Percentiles rank a stretch among this genome's conserved stretches.
Evolutionary conservation across 2,888 invertebrate species (phyloP).

Genomic region (Sialis fuliginosa): DNA sequence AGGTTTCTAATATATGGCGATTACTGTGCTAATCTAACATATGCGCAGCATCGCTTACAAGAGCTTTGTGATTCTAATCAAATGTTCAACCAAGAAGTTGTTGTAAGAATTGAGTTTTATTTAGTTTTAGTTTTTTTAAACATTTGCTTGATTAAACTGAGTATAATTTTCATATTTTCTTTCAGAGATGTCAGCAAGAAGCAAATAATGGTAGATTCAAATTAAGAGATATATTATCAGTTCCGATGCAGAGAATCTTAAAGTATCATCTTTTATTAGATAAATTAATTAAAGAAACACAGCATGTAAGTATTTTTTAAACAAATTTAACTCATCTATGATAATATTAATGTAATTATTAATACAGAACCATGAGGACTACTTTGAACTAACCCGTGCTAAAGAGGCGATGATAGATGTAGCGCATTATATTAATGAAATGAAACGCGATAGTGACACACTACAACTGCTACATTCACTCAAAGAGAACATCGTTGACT

Average conservation of each 20-base stretch:
- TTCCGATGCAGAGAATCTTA: constrained; percentile 96
- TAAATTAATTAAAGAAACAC: constrained; percentile 74
- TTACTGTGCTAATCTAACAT: constrained; percentile 86
- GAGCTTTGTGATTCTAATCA: constrained; percentile 50
- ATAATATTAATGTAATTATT: background rate
- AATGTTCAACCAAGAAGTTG: constrained; percentile 44
- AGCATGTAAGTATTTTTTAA: constrained; percentile 36
- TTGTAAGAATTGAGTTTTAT: constrained; percentile 31
- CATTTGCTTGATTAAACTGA: too few relatives aligned
- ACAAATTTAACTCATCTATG: constrained; percentile 1
- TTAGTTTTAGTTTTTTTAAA: constrained; percentile 11
- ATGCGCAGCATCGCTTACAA: constrained; percentile 74
- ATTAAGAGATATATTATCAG: constrained; percentile 84
- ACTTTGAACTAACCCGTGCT: constrained; percentile 64
- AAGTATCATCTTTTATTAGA: constrained; percentile 91
- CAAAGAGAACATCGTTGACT: constrained; percentile 70
- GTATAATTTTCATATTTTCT: too few relatives aligned
- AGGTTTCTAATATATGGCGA: constrained; percentile 86
- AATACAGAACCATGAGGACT: constrained; percentile 64
- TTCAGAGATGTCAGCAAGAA: constrained; percentile 76
- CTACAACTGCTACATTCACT: constrained; percentile 79
- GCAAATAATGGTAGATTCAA: constrained; percentile 92
- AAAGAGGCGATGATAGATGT: constrained; percentile 94
- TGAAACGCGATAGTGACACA: constrained; percentile 90
- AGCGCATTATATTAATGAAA: constrained; percentile 94